phyloP scores from a whole-genome alignment of 2,797 vertebrate genomes.

The Leuciscus waleckii region DNA sequence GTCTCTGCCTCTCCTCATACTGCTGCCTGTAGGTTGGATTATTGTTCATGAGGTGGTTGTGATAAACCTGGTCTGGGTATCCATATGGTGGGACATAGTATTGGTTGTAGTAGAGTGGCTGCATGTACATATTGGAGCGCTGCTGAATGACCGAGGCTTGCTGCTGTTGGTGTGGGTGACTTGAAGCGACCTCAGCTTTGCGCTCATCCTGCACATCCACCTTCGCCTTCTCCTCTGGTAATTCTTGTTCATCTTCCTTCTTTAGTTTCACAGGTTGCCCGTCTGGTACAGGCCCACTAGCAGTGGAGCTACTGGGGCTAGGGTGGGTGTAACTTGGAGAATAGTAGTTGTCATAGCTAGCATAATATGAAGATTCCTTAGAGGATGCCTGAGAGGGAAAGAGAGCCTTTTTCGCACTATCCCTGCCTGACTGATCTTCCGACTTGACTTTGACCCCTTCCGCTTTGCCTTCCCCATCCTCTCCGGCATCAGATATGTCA shows the following conservation, averaged over 20 bases:
- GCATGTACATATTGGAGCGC: conserved; percentile 98
- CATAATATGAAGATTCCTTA: conserved; percentile 96
- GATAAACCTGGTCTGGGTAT: conserved; percentile 94
- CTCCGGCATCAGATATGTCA: conserved; percentile 96
- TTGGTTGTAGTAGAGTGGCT: conserved; percentile 98
- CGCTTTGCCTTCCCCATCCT: conserved; percentile 93
- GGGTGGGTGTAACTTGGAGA: conserved; percentile 93
- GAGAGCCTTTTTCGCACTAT: conserved; percentile 94
- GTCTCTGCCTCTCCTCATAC: conserved; percentile 92
- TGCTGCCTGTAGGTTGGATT: conserved; percentile 93
- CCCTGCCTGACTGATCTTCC: conserved; percentile 89
- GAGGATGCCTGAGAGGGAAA: conserved; percentile 88
- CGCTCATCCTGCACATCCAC: conserved; percentile 90
- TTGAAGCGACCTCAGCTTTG: conserved; percentile 83
- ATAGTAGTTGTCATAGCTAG: conserved; percentile 93
- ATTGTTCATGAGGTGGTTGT: conserved; percentile 93
- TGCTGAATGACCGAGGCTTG: conserved; percentile 98
- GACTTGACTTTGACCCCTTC: conserved; percentile 88
- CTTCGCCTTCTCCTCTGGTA: conserved; percentile 87
- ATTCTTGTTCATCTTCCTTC: conserved; percentile 91
- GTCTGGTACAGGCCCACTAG: conserved; percentile 77
- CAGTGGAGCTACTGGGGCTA: conserved; percentile 85
- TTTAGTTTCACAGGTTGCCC: conserved; percentile 88
- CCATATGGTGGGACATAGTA: conserved; percentile 96
- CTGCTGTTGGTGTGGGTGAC: conserved; percentile 78